Percentiles rank a stretch among this genome's conserved stretches.
phyloP scores from a whole-genome alignment of 1,140 invertebrate genomes.

The Cepaea nemoralis region DNA sequence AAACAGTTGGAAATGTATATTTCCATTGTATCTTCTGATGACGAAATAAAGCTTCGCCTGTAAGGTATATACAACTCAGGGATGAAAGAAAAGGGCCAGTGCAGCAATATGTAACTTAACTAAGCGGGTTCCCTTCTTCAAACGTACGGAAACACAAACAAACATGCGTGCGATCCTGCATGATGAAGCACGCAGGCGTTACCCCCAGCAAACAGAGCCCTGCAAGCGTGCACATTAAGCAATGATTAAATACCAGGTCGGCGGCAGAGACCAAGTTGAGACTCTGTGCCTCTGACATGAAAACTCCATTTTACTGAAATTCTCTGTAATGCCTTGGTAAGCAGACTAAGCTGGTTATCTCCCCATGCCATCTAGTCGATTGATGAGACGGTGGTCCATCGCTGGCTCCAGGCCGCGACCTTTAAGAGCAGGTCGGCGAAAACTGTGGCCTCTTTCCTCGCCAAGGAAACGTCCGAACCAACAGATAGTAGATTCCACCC shows the following conservation, averaged over 20 bases:
- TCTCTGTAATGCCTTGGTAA: slow-evolving; percentile 14
- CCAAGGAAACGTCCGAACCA: not conserved
- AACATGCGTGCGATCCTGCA: too few relatives aligned
- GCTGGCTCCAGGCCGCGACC: not conserved
- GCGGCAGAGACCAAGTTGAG: not conserved
- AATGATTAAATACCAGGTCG: not conserved
- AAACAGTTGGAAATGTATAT: too few relatives aligned
- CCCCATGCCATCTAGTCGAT: slow-evolving; percentile 25
- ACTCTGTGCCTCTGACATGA: not conserved
- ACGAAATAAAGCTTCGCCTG: too few relatives aligned
- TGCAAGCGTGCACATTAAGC: too few relatives aligned
- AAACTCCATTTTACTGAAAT: slow-evolving; percentile 23
- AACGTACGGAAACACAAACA: too few relatives aligned
- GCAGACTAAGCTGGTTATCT: slow-evolving; percentile 1
- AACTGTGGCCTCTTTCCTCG: not conserved
- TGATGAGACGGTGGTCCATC: slow-evolving; percentile 8
- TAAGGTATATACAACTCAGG: too few relatives aligned
- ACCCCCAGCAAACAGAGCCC: too few relatives aligned
- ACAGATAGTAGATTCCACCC: not conserved
- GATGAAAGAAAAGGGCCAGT: too few relatives aligned
- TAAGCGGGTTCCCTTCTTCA: too few relatives aligned
- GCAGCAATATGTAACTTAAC: too few relatives aligned
- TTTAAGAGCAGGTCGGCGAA: not conserved
- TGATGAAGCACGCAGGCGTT: too few relatives aligned
- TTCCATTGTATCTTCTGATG: too few relatives aligned